Base-by-base conservation (phyloP, 1,140 invertebrate genomes). In the Leptinotarsa texana region DNA sequence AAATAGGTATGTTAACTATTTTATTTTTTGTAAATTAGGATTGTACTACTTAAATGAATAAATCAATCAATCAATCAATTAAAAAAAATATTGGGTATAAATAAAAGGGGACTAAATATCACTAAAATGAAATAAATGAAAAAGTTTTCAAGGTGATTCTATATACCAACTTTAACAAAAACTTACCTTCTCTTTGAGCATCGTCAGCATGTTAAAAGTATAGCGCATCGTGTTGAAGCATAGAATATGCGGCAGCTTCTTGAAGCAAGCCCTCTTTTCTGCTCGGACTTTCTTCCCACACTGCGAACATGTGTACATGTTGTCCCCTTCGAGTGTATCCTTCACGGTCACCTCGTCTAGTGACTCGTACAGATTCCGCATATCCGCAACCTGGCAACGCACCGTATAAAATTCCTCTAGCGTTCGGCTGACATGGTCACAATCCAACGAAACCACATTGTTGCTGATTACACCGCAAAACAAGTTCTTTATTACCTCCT, bases 221-320 rank as follows among this genome's bases (percentile, higher is more conserved):
- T 98, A 98, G n/a, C 96, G 89, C 96, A 98, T 97, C 0, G 96
- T 98, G 84, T 98, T 98, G 83, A 98, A 97, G 82, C 96, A 98
- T 17, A 98, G 85, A 75, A 98, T 97, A 73, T 94, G 92, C 0
- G 97, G 96, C 13, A 98, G 85, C 80, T 95, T 95, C 82, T 97
- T 97, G 82, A 98, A 98, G 85, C 96, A 98, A 1, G 96, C 96
- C 68, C 96, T 87, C 85, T 98, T 98, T 84, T 98, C 96, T 0
- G 96, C 96, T 62, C 96, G 87, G 18, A 98, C 96, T 90, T 98
- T 98, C 81, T 94, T 95, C 1, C 95, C 92, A 85, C 96, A 98
- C 77, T 97, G 94, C 8, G 95, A 96, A 85, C 97, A 98, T 0
- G 95, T 98, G 85, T 98, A 98, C 94, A 98, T 98, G 83, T 98